These are phyloP conservation scores for Adrianichthys oophorus DNA, from an alignment of 2,797 vertebrate species.

Conservation along the genomic window DNA sequence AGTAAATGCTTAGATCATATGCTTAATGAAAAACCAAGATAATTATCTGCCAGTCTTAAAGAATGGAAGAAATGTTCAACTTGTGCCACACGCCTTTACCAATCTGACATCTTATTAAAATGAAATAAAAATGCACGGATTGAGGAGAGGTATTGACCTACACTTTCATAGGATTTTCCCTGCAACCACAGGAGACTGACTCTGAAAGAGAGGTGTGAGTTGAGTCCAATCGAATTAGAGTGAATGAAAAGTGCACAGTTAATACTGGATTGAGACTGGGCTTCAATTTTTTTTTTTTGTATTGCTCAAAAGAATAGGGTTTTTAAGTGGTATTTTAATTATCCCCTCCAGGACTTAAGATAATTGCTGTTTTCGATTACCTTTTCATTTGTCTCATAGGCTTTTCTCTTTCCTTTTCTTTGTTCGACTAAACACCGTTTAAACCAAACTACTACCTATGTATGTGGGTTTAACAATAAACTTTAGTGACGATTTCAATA, in stretches of 20 bases:
- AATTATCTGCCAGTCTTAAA: slow-evolving; percentile 28
- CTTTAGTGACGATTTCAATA: too few relatives aligned
- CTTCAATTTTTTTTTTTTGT: neutral
- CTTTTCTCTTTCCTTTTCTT: too few relatives aligned
- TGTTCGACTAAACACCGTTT: too few relatives aligned
- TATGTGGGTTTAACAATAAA: too few relatives aligned
- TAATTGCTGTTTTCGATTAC: too few relatives aligned
- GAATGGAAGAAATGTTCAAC: slow-evolving; percentile 19
- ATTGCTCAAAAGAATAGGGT: too few relatives aligned
- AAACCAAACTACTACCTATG: too few relatives aligned
- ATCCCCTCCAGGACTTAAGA: too few relatives aligned
- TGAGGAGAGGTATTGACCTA: slow-evolving; percentile 30
- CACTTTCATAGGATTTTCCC: slow-evolving; percentile 11
- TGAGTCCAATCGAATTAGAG: slow-evolving; percentile 28
- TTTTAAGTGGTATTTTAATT: too few relatives aligned
- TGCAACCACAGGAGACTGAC: slow-evolving; percentile 20
- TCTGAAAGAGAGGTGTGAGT: slow-evolving; percentile 11
- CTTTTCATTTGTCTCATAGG: too few relatives aligned
- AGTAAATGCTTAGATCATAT: slow-evolving; percentile 6
- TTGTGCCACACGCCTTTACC: slow-evolving; percentile 32
- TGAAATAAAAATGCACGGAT: slow-evolving; percentile 45
- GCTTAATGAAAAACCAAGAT: slow-evolving; percentile 14
- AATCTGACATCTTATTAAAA: slow-evolving; percentile 54
- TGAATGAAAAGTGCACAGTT: slow-evolving; percentile 13
- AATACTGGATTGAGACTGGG: neutral